A percentile compares a stretch with the other conserved stretches of the same genome.
These are phyloP conservation scores for Chaetops frenatus DNA, from an alignment of 2,113 vertebrate species.

Conservation along the genomic window DNA sequence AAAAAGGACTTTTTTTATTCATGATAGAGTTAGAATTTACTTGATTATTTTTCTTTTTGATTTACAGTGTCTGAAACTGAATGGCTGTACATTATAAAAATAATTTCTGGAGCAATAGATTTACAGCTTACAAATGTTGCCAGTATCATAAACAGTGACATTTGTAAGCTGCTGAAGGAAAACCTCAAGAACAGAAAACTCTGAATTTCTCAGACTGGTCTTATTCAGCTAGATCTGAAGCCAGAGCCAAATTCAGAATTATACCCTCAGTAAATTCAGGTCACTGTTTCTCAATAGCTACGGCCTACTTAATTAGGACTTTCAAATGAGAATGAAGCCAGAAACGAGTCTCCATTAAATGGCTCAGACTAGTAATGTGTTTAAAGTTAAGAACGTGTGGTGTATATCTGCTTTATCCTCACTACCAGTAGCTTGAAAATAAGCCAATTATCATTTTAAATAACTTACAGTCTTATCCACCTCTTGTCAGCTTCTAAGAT, in stretches of 20 bases:
- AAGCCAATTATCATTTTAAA: conserved; percentile 19
- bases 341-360: background rate
- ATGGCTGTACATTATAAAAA: conserved; percentile 14
- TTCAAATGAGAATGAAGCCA: background rate
- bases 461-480: background rate
- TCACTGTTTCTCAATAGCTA: background rate
- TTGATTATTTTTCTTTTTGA: background rate
- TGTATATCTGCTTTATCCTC: background rate
- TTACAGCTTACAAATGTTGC: conserved; percentile 39
- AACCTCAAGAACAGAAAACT: conserved; percentile 27
- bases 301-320: background rate
- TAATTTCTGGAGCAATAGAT: conserved; percentile 35
- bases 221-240: conserved; percentile 13
- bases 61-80: background rate
- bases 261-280: background rate
- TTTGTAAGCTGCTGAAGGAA: conserved; percentile 29
- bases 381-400: background rate
- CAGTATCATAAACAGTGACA: conserved; percentile 47
- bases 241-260: conserved; percentile 20
- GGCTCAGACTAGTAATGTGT: background rate
- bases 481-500: background rate
- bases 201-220: conserved; percentile 7
- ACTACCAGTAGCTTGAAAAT: background rate
- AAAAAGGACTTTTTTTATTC: background rate
- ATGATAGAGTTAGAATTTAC: background rate